A percentile compares a stretch with the other conserved stretches of the same genome.
phyloP scores from a whole-genome alignment of 1,140 invertebrate genomes.

The Muscidifurax raptorellus region DNA sequence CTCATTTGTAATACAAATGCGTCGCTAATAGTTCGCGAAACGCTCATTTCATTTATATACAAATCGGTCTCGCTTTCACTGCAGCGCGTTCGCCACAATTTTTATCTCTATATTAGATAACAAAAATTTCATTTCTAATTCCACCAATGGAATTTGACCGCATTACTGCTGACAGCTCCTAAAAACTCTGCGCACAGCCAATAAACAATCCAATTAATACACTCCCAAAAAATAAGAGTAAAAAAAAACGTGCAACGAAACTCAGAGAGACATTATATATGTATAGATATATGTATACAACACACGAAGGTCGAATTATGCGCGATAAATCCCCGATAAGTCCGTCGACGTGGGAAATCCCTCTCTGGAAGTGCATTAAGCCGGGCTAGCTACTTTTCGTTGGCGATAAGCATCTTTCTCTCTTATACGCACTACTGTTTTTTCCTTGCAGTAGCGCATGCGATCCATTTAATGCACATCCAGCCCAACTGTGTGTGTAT shows the following conservation, averaged over 20 bases:
- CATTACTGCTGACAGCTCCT: too few relatives aligned
- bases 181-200: too few relatives aligned
- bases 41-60: too few relatives aligned
- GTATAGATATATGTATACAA: background rate
- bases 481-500: background rate
- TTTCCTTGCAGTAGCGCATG: background rate
- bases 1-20: background rate
- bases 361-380: slow-evolving; percentile 34
- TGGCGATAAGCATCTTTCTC: background rate
- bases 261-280: background rate
- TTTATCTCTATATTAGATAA: too few relatives aligned
- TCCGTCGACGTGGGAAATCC: slow-evolving; percentile 32
- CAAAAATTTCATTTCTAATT: too few relatives aligned
- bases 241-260: background rate
- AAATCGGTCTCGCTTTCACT: background rate
- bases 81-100: background rate
- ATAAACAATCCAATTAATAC: background rate
- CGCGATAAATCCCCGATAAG: slow-evolving; percentile 33
- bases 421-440: background rate
- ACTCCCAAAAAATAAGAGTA: background rate
- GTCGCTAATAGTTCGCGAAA: too few relatives aligned
- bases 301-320: slow-evolving; percentile 12
- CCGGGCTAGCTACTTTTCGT: background rate
- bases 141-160: too few relatives aligned
- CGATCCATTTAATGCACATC: slow-evolving; percentile 30